Conservation (phyloP, 2,113 vertebrate species). For the Origma solitaria region DNA sequence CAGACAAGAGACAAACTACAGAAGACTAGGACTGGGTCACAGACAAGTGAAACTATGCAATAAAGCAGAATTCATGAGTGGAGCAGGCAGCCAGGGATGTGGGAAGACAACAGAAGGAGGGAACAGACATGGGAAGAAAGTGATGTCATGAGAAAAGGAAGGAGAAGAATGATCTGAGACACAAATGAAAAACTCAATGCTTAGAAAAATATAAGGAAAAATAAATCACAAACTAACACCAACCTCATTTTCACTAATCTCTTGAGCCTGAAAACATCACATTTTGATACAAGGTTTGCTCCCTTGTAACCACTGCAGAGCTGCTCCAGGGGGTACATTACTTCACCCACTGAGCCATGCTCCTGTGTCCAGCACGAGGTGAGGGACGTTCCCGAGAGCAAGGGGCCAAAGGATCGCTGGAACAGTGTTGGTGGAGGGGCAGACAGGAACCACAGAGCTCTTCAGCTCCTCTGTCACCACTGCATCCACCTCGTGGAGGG, state of each 20-base stretch:
- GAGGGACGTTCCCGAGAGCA: neutral
- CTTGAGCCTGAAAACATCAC: neutral
- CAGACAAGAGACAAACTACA: neutral
- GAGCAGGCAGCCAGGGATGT: neutral
- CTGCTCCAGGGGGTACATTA: neutral
- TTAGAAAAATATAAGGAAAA: neutral
- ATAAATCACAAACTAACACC: neutral
- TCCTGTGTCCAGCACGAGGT: neutral
- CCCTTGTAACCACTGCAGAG: neutral
- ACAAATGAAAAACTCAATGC: neutral
- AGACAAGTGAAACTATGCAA: neutral
- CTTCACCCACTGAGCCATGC: accelerated
- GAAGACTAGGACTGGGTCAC: neutral
- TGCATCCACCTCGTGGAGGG: accelerated
- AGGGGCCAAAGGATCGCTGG: neutral
- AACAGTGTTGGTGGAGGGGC: accelerated
- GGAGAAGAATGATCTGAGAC: neutral
- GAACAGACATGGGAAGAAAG: neutral
- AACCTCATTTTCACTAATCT: neutral
- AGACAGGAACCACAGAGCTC: neutral
- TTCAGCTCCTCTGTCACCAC: neutral
- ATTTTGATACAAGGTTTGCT: neutral
- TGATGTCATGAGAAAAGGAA: neutral
- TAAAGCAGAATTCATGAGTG: neutral
- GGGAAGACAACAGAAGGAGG: neutral